phyloP scores from a whole-genome alignment of 2,113 vertebrate species.

The Atherinomorus stipes region DNA sequence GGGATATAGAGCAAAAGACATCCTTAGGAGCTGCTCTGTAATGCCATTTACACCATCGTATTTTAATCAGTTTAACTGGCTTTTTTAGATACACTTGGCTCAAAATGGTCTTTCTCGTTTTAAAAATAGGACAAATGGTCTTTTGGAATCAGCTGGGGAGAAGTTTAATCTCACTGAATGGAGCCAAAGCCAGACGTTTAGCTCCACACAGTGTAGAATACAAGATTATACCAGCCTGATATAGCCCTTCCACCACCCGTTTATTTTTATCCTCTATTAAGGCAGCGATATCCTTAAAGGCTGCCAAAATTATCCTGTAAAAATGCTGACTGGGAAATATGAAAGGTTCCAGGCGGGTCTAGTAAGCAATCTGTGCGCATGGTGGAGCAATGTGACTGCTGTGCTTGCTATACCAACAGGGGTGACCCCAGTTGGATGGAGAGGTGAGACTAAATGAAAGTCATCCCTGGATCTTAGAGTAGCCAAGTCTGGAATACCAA shows the following conservation, averaged over 20 bases:
- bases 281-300: constrained; percentile 83
- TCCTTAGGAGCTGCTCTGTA: constrained; percentile 55
- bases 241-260: constrained; percentile 77
- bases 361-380: constrained; percentile 83
- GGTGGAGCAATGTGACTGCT: constrained; percentile 82
- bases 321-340: constrained; percentile 83
- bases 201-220: constrained; percentile 74
- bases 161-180: constrained; percentile 78
- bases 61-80: constrained; percentile 75
- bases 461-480: constrained; percentile 73
- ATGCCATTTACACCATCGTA: constrained; percentile 68
- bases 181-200: constrained; percentile 71
- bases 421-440: constrained; percentile 79
- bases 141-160: constrained; percentile 70
- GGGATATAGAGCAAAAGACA: constrained; percentile 55
- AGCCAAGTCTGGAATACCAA: constrained; percentile 64
- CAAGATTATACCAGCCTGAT: constrained; percentile 82
- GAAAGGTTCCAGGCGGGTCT: constrained; percentile 82
- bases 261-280: constrained; percentile 84
- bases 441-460: constrained; percentile 80
- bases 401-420: constrained; percentile 82
- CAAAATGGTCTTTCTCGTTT: constrained; percentile 53
- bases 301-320: constrained; percentile 83
- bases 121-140: constrained; percentile 79
- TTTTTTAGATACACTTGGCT: constrained; percentile 66